Conservation (phyloP, 1,140 invertebrate genomes). For the Caenorhabditis inopinata region DNA sequence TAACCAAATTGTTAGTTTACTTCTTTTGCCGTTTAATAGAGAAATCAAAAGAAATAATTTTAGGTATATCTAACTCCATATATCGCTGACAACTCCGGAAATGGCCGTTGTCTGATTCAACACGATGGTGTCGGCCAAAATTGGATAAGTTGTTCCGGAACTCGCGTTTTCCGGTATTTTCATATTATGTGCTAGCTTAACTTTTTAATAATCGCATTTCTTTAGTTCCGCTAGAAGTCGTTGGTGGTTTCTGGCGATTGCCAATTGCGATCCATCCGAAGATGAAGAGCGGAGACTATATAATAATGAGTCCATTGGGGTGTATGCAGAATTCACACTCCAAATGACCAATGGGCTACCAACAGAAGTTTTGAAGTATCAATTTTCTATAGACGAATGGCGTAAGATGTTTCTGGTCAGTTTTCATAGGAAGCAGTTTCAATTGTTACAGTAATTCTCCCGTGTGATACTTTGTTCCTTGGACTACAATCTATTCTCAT, state of each 20-base stretch:
- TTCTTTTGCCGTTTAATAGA: not conserved
- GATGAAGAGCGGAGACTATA: not conserved
- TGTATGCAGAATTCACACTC: conserved; percentile 74
- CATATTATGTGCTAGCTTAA: not conserved
- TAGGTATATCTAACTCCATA: not conserved
- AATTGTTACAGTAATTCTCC: conserved; percentile 75
- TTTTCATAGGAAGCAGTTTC: conserved; percentile 4
- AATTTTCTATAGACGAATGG: conserved; percentile 88
- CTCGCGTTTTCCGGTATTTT: not conserved
- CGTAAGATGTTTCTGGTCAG: no score
- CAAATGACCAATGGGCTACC: conserved; percentile 79
- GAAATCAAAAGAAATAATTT: no score
- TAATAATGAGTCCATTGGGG: conserved; percentile 46
- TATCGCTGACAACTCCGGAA: not conserved
- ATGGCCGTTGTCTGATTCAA: not conserved
- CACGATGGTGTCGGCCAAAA: not conserved
- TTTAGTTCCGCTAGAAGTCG: conserved; percentile 64
- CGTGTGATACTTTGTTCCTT: conserved; percentile 73
- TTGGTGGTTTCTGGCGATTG: conserved; percentile 67
- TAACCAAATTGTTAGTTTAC: not conserved
- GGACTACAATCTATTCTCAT: conserved; percentile 73
- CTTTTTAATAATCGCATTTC: no score
- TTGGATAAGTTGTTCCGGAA: not conserved
- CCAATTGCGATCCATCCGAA: conserved; percentile 57
- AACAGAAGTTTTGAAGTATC: conserved; percentile 78